These are phyloP conservation scores for Drosophila phalerata DNA, from an alignment of 2,888 invertebrate genomes.

Conservation along the genomic window DNA sequence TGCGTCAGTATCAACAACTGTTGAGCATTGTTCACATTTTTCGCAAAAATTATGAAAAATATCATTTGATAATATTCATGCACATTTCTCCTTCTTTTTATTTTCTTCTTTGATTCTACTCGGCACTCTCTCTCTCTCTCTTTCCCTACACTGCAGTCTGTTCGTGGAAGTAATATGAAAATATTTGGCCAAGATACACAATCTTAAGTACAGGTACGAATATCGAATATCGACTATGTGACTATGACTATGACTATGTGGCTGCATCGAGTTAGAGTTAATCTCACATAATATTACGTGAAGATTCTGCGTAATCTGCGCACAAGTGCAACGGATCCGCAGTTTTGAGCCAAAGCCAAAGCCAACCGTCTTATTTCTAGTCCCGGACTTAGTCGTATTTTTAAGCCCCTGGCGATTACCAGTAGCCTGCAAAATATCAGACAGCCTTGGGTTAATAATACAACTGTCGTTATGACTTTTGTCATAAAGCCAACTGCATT, in stretches of 20 bases:
- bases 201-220: conserved; percentile 17
- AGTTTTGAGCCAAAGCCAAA: conserved; percentile 1
- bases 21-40: conserved; percentile 39
- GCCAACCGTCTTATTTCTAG: conserved; percentile 2
- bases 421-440: conserved; percentile 20
- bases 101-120: background rate
- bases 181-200: conserved; percentile 59
- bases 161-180: conserved; percentile 63
- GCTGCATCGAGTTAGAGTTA: conserved; percentile 57
- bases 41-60: conserved; percentile 55
- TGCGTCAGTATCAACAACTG: conserved; percentile 62
- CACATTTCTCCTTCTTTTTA: conserved; percentile 9
- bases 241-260: conserved; percentile 46
- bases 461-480: conserved; percentile 17
- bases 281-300: conserved; percentile 76
- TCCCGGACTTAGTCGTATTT: conserved; percentile 37
- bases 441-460: background rate
- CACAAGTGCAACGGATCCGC: conserved; percentile 44
- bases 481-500: conserved; percentile 32
- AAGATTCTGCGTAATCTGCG: conserved; percentile 40
- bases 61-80: conserved; percentile 67
- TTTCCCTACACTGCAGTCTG: background rate
- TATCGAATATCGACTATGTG: conserved; percentile 42
- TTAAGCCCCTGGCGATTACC: conserved; percentile 33
- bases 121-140: background rate